Conservation (phyloP, 1,140 invertebrate species). For the Monomorium pharaonis region DNA sequence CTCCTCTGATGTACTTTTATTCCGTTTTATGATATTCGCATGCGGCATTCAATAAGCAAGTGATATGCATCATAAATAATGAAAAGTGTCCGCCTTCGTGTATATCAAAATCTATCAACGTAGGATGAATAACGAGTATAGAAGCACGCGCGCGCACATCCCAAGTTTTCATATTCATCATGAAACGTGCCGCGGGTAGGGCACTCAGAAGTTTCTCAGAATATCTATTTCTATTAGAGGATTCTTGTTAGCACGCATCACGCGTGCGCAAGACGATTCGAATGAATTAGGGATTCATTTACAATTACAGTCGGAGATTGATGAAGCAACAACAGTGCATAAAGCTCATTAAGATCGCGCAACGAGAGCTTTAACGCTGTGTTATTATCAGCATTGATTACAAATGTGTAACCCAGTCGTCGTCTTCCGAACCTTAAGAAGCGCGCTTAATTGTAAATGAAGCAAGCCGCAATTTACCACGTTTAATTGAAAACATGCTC, state of each 20-base stretch:
- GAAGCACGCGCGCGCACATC: no score
- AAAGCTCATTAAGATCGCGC: constrained; percentile 71
- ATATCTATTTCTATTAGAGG: constrained; percentile 46
- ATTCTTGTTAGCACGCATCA: constrained; percentile 58
- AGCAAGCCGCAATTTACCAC: constrained; percentile 70
- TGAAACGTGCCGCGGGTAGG: not conserved
- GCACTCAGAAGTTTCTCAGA: constrained; percentile 9
- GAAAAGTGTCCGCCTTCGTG: not conserved
- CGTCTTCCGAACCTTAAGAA: constrained; percentile 67
- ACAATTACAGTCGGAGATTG: constrained; percentile 70
- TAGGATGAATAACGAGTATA: constrained; percentile 37
- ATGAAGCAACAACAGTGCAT: constrained; percentile 71
- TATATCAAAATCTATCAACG: constrained; percentile 1
- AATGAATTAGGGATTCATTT: constrained; percentile 69
- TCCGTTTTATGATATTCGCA: not conserved
- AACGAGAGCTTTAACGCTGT: constrained; percentile 42
- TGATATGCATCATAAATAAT: constrained; percentile 12
- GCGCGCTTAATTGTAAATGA: constrained; percentile 72
- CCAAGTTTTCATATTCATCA: constrained; percentile 44
- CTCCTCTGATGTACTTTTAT: not conserved
- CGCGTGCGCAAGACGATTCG: constrained; percentile 12
- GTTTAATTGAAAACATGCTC: constrained; percentile 74
- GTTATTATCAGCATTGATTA: constrained; percentile 71
- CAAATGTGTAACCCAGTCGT: constrained; percentile 69
- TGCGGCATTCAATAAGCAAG: not conserved